Conservation (phyloP, 2,113 vertebrate genomes). For the Taurulus bubalis region DNA sequence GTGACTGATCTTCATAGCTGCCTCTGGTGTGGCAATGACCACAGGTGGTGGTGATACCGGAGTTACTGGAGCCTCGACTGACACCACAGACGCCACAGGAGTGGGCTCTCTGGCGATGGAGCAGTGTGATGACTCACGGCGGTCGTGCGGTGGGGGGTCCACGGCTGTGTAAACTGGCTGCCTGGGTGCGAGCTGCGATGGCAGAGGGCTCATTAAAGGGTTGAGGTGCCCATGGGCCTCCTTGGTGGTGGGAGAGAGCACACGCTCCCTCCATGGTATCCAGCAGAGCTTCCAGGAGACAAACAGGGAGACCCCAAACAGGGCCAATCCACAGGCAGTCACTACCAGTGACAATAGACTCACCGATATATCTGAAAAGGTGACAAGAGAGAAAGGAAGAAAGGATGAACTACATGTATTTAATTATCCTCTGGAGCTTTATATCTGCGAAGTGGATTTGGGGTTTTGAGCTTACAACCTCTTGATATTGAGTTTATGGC, state of each 20-base stretch:
- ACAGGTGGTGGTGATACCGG: conserved; percentile 81
- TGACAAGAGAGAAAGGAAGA: conserved; percentile 20
- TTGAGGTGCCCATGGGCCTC: conserved; percentile 88
- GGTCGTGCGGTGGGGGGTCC: conserved; percentile 88
- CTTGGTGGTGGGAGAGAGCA: conserved; percentile 88
- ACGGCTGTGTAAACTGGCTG: conserved; percentile 91
- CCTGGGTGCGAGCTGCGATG: conserved; percentile 74
- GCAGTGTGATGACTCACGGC: conserved; percentile 87
- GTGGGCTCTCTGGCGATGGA: conserved; percentile 75
- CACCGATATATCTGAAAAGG: conserved; percentile 91
- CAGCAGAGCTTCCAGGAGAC: conserved; percentile 99
- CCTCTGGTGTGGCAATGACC: conserved; percentile 84
- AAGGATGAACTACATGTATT: conserved; percentile 54
- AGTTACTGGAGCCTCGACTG: conserved; percentile 78
- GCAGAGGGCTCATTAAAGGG: conserved; percentile 69
- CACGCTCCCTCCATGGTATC: conserved; percentile 97
- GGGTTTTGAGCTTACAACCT: background rate
- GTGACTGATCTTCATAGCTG: conserved; percentile 98
- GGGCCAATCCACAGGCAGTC: conserved; percentile 95
- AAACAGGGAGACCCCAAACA: conserved; percentile 97
- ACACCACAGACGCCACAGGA: conserved; percentile 84
- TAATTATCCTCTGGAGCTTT: conserved; percentile 54
- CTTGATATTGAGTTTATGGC: background rate
- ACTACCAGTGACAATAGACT: conserved; percentile 96
- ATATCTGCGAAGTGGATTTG: conserved; percentile 3